A percentile compares a stretch with the other conserved stretches of the same genome.
These are phyloP conservation scores for Drosophila infuscata DNA, from an alignment of 2,888 invertebrate genomes.

Conservation along the genomic window DNA sequence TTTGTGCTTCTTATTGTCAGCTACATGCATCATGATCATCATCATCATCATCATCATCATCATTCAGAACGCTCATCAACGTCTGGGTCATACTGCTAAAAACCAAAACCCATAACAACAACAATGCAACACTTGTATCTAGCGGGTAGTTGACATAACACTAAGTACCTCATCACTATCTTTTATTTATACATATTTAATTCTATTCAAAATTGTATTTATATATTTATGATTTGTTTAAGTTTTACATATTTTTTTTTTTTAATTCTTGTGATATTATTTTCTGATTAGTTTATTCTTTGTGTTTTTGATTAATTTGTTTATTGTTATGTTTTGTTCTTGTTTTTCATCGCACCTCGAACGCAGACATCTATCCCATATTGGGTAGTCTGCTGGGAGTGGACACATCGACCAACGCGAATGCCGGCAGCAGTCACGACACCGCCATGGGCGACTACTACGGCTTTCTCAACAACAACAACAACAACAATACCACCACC, in stretches of 20 bases:
- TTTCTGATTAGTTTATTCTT: slow-evolving; percentile 19
- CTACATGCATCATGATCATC: slow-evolving; percentile 22
- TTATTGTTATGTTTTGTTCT: slow-evolving; percentile 53
- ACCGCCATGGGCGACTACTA: slow-evolving; percentile 64
- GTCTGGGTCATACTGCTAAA: slow-evolving; percentile 40
- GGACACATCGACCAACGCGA: slow-evolving; percentile 74
- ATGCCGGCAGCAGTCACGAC: slow-evolving; percentile 51
- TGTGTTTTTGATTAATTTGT: slow-evolving; percentile 43
- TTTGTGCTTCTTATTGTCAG: slow-evolving; percentile 39
- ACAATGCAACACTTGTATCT: slow-evolving; percentile 31
- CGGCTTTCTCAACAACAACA: slow-evolving; percentile 71
- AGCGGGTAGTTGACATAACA: slow-evolving; percentile 46
- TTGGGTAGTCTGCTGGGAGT: slow-evolving; percentile 84
- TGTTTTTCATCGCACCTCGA: slow-evolving; percentile 43
- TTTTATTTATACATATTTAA: slow-evolving; percentile 5
- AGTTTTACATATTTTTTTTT: slow-evolving; percentile 31
- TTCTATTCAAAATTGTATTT: neutral
- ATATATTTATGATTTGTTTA: slow-evolving; percentile 9
- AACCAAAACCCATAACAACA: slow-evolving; percentile 21
- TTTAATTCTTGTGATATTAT: slow-evolving; percentile 33
- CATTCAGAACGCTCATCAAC: slow-evolving; percentile 16
- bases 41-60: slow-evolving; percentile 6
- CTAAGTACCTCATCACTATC: slow-evolving; percentile 33
- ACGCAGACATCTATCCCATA: slow-evolving; percentile 84
- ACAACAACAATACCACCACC: slow-evolving; percentile 56